These are phyloP conservation scores for Danaus melanippus DNA, from an alignment of 1,140 invertebrate genomes.

Conservation along the genomic window DNA sequence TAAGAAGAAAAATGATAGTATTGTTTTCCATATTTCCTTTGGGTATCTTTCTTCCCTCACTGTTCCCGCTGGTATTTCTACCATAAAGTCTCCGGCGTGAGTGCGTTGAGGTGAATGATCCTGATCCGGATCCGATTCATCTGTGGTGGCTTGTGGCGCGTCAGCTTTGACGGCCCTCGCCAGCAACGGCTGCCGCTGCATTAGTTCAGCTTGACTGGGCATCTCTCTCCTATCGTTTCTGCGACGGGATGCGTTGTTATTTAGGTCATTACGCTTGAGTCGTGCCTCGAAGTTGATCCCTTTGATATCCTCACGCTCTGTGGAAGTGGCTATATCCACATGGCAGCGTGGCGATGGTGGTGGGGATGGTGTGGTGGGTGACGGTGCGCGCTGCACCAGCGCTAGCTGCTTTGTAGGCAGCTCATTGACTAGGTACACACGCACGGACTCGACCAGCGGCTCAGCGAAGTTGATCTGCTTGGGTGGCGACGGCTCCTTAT, in stretches of 20 bases:
- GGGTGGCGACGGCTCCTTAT: constrained; percentile 54
- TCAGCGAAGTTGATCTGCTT: constrained; percentile 60
- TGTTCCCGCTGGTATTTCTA: constrained; percentile 59
- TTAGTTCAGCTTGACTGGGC: constrained; percentile 65
- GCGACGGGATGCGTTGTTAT: constrained; percentile 63
- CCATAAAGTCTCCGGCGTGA: constrained; percentile 59
- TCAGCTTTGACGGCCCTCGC: constrained; percentile 56
- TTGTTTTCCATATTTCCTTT: constrained; percentile 68
- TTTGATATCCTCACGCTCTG: constrained; percentile 55
- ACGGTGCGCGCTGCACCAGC: constrained; percentile 33
- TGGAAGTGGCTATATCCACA: constrained; percentile 54
- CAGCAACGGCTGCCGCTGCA: constrained; percentile 70
- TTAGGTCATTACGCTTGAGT: constrained; percentile 67
- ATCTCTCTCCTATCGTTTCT: constrained; percentile 39
- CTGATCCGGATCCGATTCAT: constrained; percentile 65
- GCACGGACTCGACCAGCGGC: constrained; percentile 66
- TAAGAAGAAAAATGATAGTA: constrained; percentile 64
- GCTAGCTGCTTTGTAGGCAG: constrained; percentile 56
- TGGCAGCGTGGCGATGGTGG: constrained; percentile 38
- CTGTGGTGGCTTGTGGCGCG: constrained; percentile 52
- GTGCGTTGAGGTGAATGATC: constrained; percentile 51
- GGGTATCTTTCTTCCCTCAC: constrained; percentile 64
- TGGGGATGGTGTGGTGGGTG: constrained; percentile 27
- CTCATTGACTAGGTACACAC: constrained; percentile 64
- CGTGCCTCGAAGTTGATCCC: constrained; percentile 63